These are phyloP conservation scores for Stenolophus ochropezus DNA, from an alignment of 2,888 invertebrate genomes.

Conservation along the genomic window DNA sequence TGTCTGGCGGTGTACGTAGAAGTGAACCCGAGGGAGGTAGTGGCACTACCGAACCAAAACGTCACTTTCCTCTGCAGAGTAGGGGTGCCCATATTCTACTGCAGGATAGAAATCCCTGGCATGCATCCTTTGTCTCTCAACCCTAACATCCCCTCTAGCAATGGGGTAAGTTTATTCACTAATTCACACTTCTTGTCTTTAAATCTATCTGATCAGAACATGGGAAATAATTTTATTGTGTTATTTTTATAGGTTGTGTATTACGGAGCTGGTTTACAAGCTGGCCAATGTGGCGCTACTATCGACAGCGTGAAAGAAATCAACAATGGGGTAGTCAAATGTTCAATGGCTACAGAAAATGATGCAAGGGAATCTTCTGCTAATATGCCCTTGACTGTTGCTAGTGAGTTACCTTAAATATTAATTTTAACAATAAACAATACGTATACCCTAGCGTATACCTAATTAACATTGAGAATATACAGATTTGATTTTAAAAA, in stretches of 20 bases:
- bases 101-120: constrained; percentile 76
- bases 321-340: constrained; percentile 83
- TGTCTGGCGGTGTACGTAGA: constrained; percentile 71
- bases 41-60: constrained; percentile 76
- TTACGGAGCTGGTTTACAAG: constrained; percentile 74
- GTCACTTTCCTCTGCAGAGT: constrained; percentile 78
- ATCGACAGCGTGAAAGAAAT: constrained; percentile 79
- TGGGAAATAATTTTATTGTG: background rate
- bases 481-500: no score
- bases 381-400: constrained; percentile 80
- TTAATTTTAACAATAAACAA: no score
- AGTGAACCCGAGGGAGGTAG: constrained; percentile 74
- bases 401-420: no score
- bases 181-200: no score
- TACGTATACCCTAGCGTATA: no score
- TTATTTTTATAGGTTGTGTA: constrained; percentile 70
- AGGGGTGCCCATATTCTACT: constrained; percentile 76
- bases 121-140: constrained; percentile 73
- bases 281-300: constrained; percentile 84
- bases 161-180: constrained; percentile 72
- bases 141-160: constrained; percentile 67
- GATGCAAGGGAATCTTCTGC: constrained; percentile 78
- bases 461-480: no score
- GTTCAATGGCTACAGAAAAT: constrained; percentile 78
- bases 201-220: background rate